A percentile compares a stretch with the other conserved stretches of the same genome.
These are phyloP conservation scores for Drosophila jambulina DNA, from an alignment of 1,140 invertebrate genomes.

Conservation along the genomic window DNA sequence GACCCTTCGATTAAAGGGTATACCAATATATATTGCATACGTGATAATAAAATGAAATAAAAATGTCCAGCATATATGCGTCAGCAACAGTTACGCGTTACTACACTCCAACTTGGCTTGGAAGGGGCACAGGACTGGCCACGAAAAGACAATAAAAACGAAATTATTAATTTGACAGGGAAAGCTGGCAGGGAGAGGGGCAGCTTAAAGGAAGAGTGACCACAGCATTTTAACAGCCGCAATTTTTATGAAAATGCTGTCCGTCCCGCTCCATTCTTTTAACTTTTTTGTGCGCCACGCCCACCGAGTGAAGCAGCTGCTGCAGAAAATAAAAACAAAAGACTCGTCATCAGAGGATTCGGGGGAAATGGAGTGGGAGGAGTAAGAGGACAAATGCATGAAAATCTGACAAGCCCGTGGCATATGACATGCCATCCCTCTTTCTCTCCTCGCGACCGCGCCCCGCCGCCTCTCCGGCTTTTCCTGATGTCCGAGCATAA, in stretches of 20 bases:
- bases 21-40: conserved; percentile 56
- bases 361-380: conserved; percentile 24
- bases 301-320: conserved; percentile 45
- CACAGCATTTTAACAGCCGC: conserved; percentile 75
- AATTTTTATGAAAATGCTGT: conserved; percentile 72
- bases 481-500: conserved; percentile 54
- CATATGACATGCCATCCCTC: conserved; percentile 51
- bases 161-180: conserved; percentile 75
- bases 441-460: neutral
- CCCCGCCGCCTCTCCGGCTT: neutral
- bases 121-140: conserved; percentile 31
- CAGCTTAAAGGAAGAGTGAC: conserved; percentile 54
- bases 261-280: conserved; percentile 23
- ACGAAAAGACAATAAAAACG: conserved; percentile 75
- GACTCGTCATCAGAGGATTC: conserved; percentile 18
- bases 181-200: conserved; percentile 8
- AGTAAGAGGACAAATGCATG: conserved; percentile 50
- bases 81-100: conserved; percentile 79
- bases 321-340: conserved; percentile 55
- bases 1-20: conserved; percentile 29
- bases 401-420: conserved; percentile 60
- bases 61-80: conserved; percentile 75
- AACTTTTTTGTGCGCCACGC: conserved; percentile 49
- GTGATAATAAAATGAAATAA: conserved; percentile 74
- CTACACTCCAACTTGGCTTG: conserved; percentile 49